Evolutionary conservation across 2,888 invertebrate genomes (phyloP).

Genomic region (Seira sanloemensis): DNA sequence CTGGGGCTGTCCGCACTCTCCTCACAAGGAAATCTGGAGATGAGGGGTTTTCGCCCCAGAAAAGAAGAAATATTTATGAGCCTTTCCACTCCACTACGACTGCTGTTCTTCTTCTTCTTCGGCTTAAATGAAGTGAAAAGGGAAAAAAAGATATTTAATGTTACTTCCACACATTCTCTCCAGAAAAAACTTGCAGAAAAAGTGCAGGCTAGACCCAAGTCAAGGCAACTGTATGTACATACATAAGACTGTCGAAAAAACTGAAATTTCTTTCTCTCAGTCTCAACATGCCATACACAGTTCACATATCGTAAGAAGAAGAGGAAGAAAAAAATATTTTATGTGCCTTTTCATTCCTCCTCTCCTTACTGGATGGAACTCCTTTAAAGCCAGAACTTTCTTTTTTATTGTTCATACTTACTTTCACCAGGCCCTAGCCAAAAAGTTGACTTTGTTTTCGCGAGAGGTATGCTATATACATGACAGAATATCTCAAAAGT

Average conservation of each 20-base stretch:
- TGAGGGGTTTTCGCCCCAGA: not conserved
- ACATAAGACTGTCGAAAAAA: no score
- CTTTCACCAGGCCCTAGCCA: no score
- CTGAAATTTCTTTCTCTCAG: no score
- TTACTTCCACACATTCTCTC: not conserved
- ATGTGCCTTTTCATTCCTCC: constrained; percentile 13
- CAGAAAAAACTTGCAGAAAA: not conserved
- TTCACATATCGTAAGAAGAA: not conserved
- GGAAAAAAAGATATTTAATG: constrained; percentile 2
- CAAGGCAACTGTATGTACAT: no score
- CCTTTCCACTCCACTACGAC: constrained; percentile 27
- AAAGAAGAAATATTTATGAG: constrained; percentile 52
- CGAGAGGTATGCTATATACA: no score
- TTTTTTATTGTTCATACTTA: not conserved
- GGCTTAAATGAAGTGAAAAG: constrained; percentile 9
- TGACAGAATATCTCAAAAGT: not conserved
- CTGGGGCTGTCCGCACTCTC: not conserved
- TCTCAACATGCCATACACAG: not conserved
- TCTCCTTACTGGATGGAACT: not conserved
- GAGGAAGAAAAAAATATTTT: constrained; percentile 8
- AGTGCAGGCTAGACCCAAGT: no score
- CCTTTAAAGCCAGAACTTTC: not conserved
- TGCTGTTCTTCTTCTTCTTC: constrained; percentile 29
- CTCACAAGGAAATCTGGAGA: not conserved
- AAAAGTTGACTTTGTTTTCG: not conserved